phyloP scores from a whole-genome alignment of 2,888 invertebrate genomes.

The Nyleta sp. region DNA sequence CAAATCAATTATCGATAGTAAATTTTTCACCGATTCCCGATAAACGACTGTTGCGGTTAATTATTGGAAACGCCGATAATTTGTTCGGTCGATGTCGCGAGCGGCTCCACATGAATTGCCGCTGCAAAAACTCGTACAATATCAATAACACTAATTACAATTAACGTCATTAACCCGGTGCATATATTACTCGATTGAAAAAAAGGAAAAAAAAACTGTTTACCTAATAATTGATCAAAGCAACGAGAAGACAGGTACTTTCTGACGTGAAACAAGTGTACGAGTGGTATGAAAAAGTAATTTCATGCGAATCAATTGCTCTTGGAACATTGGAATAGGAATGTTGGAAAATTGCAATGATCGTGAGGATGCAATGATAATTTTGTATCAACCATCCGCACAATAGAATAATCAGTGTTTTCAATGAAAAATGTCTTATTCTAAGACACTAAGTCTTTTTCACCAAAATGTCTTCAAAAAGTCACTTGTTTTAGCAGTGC shows the following conservation, averaged over 20 bases:
- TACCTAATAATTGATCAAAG: constrained; percentile 6
- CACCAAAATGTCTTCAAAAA: too few relatives aligned
- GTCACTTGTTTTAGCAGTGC: too few relatives aligned
- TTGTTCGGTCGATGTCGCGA: constrained; percentile 44
- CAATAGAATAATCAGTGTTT: too few relatives aligned
- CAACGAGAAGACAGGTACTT: not conserved
- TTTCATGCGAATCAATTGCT: too few relatives aligned
- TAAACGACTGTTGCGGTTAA: constrained; percentile 56
- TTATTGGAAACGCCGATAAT: constrained; percentile 52
- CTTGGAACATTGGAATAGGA: too few relatives aligned
- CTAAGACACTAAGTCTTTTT: too few relatives aligned
- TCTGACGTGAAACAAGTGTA: too few relatives aligned
- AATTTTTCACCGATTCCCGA: constrained; percentile 34
- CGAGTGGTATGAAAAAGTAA: too few relatives aligned
- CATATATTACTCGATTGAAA: constrained; percentile 5
- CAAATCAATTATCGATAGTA: constrained; percentile 41
- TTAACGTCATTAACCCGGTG: constrained; percentile 22
- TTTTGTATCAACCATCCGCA: too few relatives aligned
- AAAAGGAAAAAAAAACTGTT: not conserved
- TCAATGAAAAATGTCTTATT: too few relatives aligned
- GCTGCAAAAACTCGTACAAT: constrained; percentile 38
- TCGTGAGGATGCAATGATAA: too few relatives aligned
- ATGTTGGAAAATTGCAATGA: too few relatives aligned
- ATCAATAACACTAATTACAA: constrained; percentile 53
- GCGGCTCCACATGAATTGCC: constrained; percentile 15